These are phyloP conservation scores for Rhabdornis inornatus DNA, from an alignment of 2,113 vertebrate genomes.

Conservation along the genomic window DNA sequence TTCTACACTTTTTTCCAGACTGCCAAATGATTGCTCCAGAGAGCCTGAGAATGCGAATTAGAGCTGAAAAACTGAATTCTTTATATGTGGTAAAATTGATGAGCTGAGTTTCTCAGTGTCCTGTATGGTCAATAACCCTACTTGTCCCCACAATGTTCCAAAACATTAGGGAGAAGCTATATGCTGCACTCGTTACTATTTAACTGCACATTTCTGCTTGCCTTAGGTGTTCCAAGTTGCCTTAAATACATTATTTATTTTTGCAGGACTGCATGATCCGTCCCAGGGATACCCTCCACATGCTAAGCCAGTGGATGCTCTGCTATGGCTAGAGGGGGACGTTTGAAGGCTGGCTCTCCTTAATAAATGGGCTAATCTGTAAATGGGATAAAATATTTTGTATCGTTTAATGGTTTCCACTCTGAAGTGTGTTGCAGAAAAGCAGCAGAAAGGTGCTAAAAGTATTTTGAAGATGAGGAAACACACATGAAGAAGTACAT, in stretches of 20 bases:
- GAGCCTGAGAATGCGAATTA: background rate
- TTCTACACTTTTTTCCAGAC: background rate
- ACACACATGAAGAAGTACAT: rapidly evolving
- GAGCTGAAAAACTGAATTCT: background rate
- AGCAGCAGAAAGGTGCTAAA: background rate
- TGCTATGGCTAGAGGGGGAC: too few relatives aligned
- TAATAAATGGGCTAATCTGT: background rate
- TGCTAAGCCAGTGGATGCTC: background rate
- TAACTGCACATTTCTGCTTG: background rate
- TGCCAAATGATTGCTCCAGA: background rate
- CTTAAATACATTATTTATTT: background rate
- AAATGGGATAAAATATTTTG: background rate
- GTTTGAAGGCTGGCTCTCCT: background rate
- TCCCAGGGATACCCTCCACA: background rate
- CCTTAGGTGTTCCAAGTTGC: background rate
- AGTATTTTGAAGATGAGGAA: background rate
- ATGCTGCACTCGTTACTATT: background rate
- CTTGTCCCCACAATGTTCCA: background rate
- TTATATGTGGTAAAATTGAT: background rate
- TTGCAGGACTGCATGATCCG: background rate
- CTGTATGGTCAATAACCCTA: background rate
- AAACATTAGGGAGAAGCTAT: background rate
- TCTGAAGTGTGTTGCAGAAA: background rate
- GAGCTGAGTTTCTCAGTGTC: background rate
- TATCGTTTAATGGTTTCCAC: background rate